Conservation (phyloP, 2,888 invertebrate species). For the Xylota sylvarum region DNA sequence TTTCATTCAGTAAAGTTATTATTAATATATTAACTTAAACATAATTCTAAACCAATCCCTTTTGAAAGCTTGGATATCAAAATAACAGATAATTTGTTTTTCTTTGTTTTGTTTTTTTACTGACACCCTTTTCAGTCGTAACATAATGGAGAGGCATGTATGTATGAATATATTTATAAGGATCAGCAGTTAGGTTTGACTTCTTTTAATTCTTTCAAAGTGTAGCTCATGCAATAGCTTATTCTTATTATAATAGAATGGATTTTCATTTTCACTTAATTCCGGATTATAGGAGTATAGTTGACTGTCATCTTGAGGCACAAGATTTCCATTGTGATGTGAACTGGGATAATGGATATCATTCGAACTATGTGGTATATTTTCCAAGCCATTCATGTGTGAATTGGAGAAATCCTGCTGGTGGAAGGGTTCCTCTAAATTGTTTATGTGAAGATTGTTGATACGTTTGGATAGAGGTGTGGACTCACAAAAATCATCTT, state of each 20-base stretch:
- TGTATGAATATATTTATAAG: background rate
- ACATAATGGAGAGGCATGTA: background rate
- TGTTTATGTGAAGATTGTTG: constrained; percentile 94
- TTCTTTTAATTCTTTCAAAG: constrained; percentile 90
- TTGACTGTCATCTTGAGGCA: constrained; percentile 68
- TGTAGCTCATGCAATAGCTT: constrained; percentile 94
- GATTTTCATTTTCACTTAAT: constrained; percentile 91
- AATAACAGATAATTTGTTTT: background rate
- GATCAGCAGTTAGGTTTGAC: constrained; percentile 32
- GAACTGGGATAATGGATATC: constrained; percentile 63
- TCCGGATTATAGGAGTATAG: constrained; percentile 89
- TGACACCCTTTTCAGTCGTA: constrained; percentile 25
- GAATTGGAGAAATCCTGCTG: constrained; percentile 63
- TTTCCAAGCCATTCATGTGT: constrained; percentile 71
- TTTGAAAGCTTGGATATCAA: constrained; percentile 43
- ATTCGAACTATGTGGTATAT: constrained; percentile 77
- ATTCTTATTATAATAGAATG: constrained; percentile 93
- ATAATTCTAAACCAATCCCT: constrained; percentile 61
- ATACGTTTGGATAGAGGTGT: constrained; percentile 95
- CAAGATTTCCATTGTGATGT: constrained; percentile 57
- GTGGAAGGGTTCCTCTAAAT: constrained; percentile 79
- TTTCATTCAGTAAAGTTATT: constrained; percentile 6
- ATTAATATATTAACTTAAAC: constrained; percentile 55
- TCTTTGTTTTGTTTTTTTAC: background rate
- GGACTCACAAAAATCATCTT: constrained; percentile 91